Evolutionary conservation across 37 sponge, comb jelly and placozoan genomes (phyloP), one percentile per base, ranked within the genome.

Genomic region (Amphimedon queenslandica): DNA sequence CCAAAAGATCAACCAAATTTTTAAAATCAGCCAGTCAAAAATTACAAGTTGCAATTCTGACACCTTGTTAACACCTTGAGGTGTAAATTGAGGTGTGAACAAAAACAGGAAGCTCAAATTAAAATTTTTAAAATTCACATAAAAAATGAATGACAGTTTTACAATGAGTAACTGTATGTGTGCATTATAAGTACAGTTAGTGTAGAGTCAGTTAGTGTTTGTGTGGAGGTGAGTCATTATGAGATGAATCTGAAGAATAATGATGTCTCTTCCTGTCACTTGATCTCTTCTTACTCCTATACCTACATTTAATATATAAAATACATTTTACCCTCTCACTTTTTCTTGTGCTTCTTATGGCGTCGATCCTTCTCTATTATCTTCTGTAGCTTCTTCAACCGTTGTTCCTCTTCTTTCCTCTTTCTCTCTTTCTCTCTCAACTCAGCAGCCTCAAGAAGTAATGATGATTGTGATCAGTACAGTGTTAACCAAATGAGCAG

Each of bases 401-500:
- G 76, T 0, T 51, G 42, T 24, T 61, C 43, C 38, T 88, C 88
- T 18, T 72, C 77, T 4, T 29, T 35, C 56, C 82, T 77, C 42
- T 64, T 68, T 1, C 76, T 43, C 43, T 77, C 78, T 31, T 47
- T 72, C 70, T 73, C 88, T 55, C 18, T 66, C 67, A 64, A 39
- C 53, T 77, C 77, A 70, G 72, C 84, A 83, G 84, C 77, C 84
- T 83, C 84, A 39, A 70, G 31, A 40, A n/a, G n/a, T n/a, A 16
- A 65, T 18, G 51, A 47, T 8, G 13, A 47, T n/a, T n/a, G n/a
- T n/a, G n/a, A n/a, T n/a, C n/a, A n/a, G n/a, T n/a, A n/a, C n/a
- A n/a, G n/a, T n/a, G n/a, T n/a, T n/a, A n/a, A n/a, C n/a, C n/a
- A n/a, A n/a, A n/a, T n/a, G n/a, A n/a, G n/a, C n/a, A n/a, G n/a